Conservation (phyloP, 2,797 vertebrate species). For the Spondyliosoma cantharus region DNA sequence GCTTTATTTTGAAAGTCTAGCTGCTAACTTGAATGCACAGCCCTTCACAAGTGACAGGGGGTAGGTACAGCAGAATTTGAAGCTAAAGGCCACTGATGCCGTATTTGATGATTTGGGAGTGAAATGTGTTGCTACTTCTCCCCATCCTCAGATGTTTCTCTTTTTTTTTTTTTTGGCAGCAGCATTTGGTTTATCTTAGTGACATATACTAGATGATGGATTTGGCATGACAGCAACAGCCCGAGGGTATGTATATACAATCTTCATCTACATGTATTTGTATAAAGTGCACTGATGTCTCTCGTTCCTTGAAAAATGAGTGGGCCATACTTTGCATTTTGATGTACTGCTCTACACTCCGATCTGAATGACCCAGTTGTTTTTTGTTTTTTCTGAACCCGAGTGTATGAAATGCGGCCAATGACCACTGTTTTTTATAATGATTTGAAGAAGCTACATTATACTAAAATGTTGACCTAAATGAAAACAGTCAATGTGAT, state of each 20-base stretch:
- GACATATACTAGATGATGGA: constrained; percentile 36
- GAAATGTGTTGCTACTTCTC: not conserved
- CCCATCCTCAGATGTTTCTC: not conserved
- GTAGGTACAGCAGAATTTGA: too few relatives aligned
- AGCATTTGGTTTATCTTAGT: constrained; percentile 29
- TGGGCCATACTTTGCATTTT: constrained; percentile 42
- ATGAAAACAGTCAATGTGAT: constrained; percentile 20
- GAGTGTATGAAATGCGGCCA: not conserved
- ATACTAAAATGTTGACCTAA: constrained; percentile 17
- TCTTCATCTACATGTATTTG: constrained; percentile 50
- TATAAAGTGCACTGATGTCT: constrained; percentile 24
- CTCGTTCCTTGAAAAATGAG: not conserved
- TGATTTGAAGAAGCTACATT: not conserved
- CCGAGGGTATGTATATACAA: constrained; percentile 33
- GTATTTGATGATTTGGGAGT: too few relatives aligned
- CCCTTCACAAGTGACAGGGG: too few relatives aligned
- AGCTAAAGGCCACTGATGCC: too few relatives aligned
- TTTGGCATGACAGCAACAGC: constrained; percentile 46
- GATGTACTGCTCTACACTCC: constrained; percentile 26
- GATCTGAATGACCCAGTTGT: not conserved
- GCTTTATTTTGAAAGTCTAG: too few relatives aligned
- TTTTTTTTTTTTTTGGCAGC: constrained; percentile 3
- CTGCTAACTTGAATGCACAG: too few relatives aligned
- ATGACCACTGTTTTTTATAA: constrained; percentile 1
- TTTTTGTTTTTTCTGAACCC: constrained; percentile 1